Evolutionary conservation across 2,797 vertebrate species (phyloP), one percentile per base, ranked within the genome.

Genomic region (Poecile montanus): DNA sequence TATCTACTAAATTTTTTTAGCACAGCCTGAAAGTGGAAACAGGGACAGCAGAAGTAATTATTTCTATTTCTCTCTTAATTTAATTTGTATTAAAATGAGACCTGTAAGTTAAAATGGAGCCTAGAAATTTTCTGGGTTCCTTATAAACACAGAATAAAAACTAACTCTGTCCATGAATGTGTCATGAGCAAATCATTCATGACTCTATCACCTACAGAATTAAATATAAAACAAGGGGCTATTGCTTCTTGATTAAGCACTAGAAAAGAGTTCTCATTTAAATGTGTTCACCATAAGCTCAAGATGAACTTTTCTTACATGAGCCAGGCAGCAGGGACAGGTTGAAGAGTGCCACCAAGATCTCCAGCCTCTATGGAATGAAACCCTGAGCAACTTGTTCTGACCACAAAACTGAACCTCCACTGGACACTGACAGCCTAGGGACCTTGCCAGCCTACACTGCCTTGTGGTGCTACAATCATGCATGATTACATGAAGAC

Each of bases 311-410:
- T 72, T 32, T 45, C 20, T 15, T 9, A 15, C 13, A 5, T 13
- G 10, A 63, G 2, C 8, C 48, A 30, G 14, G 7, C 8, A 70
- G 22, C 7, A 57, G 17, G 8, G 22, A 12, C 7, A 40, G 13
- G 6, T n/a, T 4, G 3, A 67, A 14, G 26, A 5, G 7, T 47
- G 5, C 36, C 57, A 34, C 4, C 1, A 5, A 58, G 2, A 10
- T 65, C 48, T 79, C 8, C 15, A 51, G 0, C 11, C 17, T 76
- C 26, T 15, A 0, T 7, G 5, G 16, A 5, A 18, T 21, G 4
- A 87, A 82, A 8, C 7, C 10, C 9, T 71, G 32, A 54, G 15
- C 8, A 45, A 16, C 9, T 42, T 56, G 12, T 1, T 76, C 40
- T 70, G 53, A 70, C 9, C 20, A 27, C 12, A 22, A 4, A 36